These are phyloP conservation scores for Dichetophora obliterata DNA, from an alignment of 2,888 invertebrate species.

Conservation along the genomic window DNA sequence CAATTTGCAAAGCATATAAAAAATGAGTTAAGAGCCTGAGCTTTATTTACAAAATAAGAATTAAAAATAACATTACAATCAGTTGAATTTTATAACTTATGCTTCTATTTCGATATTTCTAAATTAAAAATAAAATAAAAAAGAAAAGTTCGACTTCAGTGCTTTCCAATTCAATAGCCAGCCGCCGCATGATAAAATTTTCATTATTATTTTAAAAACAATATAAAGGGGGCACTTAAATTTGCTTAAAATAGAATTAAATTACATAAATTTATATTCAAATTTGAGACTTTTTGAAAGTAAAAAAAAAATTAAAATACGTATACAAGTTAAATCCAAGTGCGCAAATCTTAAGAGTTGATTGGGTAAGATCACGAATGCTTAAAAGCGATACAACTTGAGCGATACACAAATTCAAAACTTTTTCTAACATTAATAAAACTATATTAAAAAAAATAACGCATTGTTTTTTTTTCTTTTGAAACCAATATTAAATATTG, in stretches of 20 bases:
- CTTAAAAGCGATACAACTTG: no score
- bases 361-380: no score
- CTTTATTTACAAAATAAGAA: conserved; percentile 28
- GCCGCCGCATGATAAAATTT: no score
- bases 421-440: conserved; percentile 32
- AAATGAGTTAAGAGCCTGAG: background rate
- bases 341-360: no score
- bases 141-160: background rate
- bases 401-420: no score
- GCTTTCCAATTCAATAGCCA: conserved; percentile 4
- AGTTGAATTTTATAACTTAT: conserved; percentile 12
- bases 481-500: conserved; percentile 55
- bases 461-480: background rate
- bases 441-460: conserved; percentile 44
- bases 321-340: no score
- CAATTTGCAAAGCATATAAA: conserved; percentile 27
- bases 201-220: background rate
- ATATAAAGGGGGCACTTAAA: background rate
- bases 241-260: background rate
- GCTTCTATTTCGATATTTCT: conserved; percentile 6
- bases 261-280: conserved; percentile 12
- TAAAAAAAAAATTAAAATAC: background rate
- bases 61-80: conserved; percentile 28
- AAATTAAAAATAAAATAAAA: background rate
- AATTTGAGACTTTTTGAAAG: conserved; percentile 28